Conservation (phyloP, 2,888 invertebrate species). For the Leucoptera coffeella region DNA sequence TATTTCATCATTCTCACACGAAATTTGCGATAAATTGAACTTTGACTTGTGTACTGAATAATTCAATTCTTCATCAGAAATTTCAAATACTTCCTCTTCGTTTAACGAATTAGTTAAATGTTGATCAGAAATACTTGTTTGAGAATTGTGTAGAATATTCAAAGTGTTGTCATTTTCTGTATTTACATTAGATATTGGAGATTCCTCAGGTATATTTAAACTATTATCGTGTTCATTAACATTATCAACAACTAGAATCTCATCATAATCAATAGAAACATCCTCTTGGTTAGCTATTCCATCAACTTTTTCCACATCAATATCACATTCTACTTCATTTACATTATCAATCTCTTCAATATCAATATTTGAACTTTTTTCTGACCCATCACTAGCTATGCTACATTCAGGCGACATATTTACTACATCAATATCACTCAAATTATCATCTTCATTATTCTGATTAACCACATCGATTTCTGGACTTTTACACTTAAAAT, state of each 20-base stretch:
- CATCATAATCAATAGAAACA: slow-evolving; percentile 35
- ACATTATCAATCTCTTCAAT: slow-evolving; percentile 1
- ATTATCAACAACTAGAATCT: slow-evolving; percentile 8
- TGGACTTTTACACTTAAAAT: slow-evolving; percentile 11
- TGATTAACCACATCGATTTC: too few relatives aligned
- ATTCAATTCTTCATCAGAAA: slow-evolving; percentile 58
- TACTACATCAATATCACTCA: too few relatives aligned
- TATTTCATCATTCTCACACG: slow-evolving; percentile 13
- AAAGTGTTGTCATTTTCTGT: background rate
- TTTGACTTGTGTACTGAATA: slow-evolving; percentile 47
- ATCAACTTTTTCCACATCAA: too few relatives aligned
- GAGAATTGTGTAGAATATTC: background rate
- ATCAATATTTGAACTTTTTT: background rate
- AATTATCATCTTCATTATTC: too few relatives aligned
- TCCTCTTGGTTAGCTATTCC: slow-evolving; percentile 18
- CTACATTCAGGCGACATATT: too few relatives aligned
- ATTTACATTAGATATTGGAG: too few relatives aligned
- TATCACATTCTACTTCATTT: too few relatives aligned
- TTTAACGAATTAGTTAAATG: background rate
- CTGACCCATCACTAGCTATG: slow-evolving; percentile 6
- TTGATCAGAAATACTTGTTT: too few relatives aligned
- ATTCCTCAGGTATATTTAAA: too few relatives aligned
- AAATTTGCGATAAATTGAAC: slow-evolving; percentile 16
- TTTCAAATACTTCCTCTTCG: slow-evolving; percentile 18
- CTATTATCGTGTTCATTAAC: background rate